Evolutionary conservation across 2,888 invertebrate species (phyloP), one percentile per base, ranked within the genome.

Genomic region (Drosophila niveifrons): DNA sequence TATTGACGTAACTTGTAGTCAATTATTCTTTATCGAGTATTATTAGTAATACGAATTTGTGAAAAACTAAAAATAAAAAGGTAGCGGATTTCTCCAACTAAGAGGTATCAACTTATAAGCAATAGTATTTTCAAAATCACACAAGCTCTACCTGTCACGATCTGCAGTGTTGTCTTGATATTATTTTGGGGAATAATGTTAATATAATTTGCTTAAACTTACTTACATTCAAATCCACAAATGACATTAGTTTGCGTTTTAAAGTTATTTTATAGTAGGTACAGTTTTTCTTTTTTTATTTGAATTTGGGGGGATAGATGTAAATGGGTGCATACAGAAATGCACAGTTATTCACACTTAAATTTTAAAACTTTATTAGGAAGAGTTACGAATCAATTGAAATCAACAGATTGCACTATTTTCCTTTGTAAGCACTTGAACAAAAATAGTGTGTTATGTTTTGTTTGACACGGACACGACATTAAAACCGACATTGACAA

Each of bases 91-190:
- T 23, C 1, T 23, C 6, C 23, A 23, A 23, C 23, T 23, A 23
- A 23, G 23, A 23, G 23, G 6, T 23, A 23, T 23, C 23, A 23
- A 23, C 2, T 23, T 4, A 23, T 23, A 23, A 23, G 23, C 6
- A 2, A 23, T 6, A 23, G 23, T 23, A 23, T 23, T 23, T 23
- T 6, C 23, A 23, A 23, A 23, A 23, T 23, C 23, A 23, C 23
- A 23, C n/a, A n/a, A n/a, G n/a, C n/a, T n/a, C n/a, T n/a, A 75
- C 72, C 77, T 75, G 65, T 68, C 69, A 36, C 28, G 34, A 11
- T 10, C 1, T 41, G 15, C 0, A 17, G 10, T 36, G 1, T 36
- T 15, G 11, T 23, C 10, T 3, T 15, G 29, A 3, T 10, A 17
- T 31, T 7, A 17, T n/a, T 6, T 43, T 44, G 29, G 3, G 9